Base-by-base conservation (phyloP, 2,888 invertebrate genomes). In the Campoplex nolae region DNA sequence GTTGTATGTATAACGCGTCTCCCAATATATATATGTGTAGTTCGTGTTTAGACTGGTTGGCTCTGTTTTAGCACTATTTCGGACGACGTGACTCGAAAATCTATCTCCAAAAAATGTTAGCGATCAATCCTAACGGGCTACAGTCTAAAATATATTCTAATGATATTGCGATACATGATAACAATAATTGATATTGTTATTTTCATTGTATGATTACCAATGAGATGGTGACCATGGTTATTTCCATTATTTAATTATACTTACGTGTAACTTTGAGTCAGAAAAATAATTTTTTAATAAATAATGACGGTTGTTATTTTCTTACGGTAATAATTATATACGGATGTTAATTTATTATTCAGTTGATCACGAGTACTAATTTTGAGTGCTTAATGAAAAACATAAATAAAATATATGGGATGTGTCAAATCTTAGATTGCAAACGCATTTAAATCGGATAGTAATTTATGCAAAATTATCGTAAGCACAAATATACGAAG, bases 41-140 rank as follows among this genome's bases (percentile, higher is more conserved):
- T 68, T 42, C 56, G 48, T 28, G 77, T 68, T 84, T 73, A 51
- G 73, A 68, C 75, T 56, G 42, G 80, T 45, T 83, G 58, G 73
- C 73, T 74, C 76, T 83, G 62, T 71, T 83, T 77, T 78, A 73
- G 51, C 73, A 42, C 67, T 28, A 45, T 58, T 51, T 32, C 38
- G 56, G 3, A 13, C 28, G 45, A 71, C 23, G 38, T 65, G 38
- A 74, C 38, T 67, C 48, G 28, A 76, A 68, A 84, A n/a, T 54
- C 48, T 28, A 28, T 42, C 32, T 68, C 68, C 18, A 42, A 42
- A 67, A 78, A 68, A 68, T 38, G n/a, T 38, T 56, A 54, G 11
- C 74, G 35, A 54, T 77, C 13, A 42, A 38, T 42, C n/a, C 18
- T 48, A 35, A 65, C 35, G 45, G 75, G 48, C 28, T 8, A 23